Conservation (phyloP, 2,888 invertebrate species). For the Hermodice carunculata region DNA sequence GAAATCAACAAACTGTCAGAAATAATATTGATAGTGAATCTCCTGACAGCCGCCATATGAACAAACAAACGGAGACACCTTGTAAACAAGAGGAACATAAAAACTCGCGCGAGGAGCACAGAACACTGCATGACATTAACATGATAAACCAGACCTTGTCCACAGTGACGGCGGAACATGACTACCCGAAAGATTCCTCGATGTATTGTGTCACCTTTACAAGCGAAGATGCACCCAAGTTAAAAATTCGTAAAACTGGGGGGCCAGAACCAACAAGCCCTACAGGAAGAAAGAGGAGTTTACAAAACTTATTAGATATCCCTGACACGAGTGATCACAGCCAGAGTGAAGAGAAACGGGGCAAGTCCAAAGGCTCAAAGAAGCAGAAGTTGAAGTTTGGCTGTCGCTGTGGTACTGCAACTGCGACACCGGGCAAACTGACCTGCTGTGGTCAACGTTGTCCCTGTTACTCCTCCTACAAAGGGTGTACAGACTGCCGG, state of each 20-base stretch:
- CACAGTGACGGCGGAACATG: too few species aligned
- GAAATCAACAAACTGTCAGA: too few species aligned
- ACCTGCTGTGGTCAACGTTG: slow-evolving; percentile 95
- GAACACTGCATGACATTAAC: too few species aligned
- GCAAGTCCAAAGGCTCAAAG: background rate
- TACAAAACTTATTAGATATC: background rate
- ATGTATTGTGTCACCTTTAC: slow-evolving; percentile 13
- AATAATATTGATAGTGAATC: too few species aligned
- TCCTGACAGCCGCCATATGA: too few species aligned
- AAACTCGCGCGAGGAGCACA: too few species aligned
- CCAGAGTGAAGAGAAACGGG: too few species aligned
- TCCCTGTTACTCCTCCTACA: slow-evolving; percentile 92
- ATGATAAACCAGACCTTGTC: too few species aligned
- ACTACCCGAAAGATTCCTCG: background rate
- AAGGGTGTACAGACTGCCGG: slow-evolving; percentile 87
- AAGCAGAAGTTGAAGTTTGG: slow-evolving; percentile 69
- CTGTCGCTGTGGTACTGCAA: slow-evolving; percentile 92
- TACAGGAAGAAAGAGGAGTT: too few species aligned
- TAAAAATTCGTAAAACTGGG: slow-evolving; percentile 9
- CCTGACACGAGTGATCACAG: background rate
- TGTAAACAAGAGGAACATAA: too few species aligned
- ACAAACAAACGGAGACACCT: too few species aligned
- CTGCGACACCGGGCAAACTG: slow-evolving; percentile 87
- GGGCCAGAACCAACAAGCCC: too few species aligned
- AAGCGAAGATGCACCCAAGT: slow-evolving; percentile 7